Conservation (phyloP, 1,140 invertebrate species). For the Trachelipus rathkii region DNA sequence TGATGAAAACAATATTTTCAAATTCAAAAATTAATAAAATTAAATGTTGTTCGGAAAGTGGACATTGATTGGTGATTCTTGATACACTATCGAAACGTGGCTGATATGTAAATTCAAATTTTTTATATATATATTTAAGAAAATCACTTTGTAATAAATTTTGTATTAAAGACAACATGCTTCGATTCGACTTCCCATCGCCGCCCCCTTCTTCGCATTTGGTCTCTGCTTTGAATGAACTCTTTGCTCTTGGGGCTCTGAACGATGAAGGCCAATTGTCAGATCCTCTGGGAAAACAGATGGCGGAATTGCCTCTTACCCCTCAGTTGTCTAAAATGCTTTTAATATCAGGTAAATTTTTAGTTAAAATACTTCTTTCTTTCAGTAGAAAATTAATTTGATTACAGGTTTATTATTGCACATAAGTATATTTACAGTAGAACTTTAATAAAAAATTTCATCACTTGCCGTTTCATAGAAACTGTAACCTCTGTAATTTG, state of each 20-base stretch:
- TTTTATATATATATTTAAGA: background rate
- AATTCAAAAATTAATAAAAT: too few species aligned
- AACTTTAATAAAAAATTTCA: background rate
- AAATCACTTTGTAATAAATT: background rate
- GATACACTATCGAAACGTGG: too few species aligned
- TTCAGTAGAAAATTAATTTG: background rate
- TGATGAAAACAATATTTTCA: too few species aligned
- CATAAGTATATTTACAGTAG: background rate
- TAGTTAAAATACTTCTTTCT: background rate
- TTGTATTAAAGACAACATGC: constrained; percentile 41
- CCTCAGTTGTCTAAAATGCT: constrained; percentile 86
- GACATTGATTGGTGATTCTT: too few species aligned
- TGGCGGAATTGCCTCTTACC: constrained; percentile 88
- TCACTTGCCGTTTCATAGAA: too few species aligned
- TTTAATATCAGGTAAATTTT: constrained; percentile 64
- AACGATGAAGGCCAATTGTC: constrained; percentile 77
- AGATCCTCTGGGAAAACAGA: constrained; percentile 69
- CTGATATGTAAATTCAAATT: too few species aligned
- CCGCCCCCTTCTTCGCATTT: constrained; percentile 85
- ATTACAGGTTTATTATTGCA: background rate
- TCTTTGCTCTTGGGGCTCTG: constrained; percentile 81
- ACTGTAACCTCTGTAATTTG: too few species aligned
- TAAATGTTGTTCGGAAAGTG: too few species aligned
- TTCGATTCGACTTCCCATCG: constrained; percentile 77
- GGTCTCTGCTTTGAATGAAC: constrained; percentile 75